These are phyloP conservation scores for Sinhomidia bicolor DNA, from an alignment of 2,888 invertebrate genomes.

Conservation along the genomic window DNA sequence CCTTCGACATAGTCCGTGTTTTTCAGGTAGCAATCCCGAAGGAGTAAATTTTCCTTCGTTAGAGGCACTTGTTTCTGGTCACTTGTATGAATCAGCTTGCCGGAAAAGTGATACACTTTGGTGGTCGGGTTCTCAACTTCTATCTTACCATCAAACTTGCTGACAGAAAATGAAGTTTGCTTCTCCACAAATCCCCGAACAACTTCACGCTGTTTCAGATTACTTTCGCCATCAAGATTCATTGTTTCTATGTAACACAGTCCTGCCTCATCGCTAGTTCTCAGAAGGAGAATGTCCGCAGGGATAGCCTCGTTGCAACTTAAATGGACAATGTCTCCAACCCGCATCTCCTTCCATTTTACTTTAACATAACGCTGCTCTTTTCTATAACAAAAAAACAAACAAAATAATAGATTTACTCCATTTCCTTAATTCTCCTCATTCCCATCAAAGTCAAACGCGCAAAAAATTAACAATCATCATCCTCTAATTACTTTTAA, in stretches of 20 bases:
- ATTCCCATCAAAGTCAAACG: background rate
- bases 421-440: background rate
- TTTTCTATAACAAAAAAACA: conserved; percentile 85
- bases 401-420: background rate
- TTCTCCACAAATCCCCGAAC: conserved; percentile 89
- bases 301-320: conserved; percentile 98
- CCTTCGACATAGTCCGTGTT: conserved; percentile 99
- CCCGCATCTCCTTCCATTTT: conserved; percentile 94
- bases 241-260: conserved; percentile 97
- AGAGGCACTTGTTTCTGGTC: conserved; percentile 86
- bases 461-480: background rate
- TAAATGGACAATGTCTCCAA: conserved; percentile 96
- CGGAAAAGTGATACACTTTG: conserved; percentile 96
- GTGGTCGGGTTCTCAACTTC: conserved; percentile 98
- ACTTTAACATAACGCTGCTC: conserved; percentile 91
- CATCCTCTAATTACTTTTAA: no score
- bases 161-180: conserved; percentile 61
- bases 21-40: conserved; percentile 96
- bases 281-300: conserved; percentile 95
- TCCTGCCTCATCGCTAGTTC: conserved; percentile 93
- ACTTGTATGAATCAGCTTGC: conserved; percentile 88
- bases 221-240: conserved; percentile 98
- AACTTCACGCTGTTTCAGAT: conserved; percentile 95
- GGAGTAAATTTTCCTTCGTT: conserved; percentile 93
- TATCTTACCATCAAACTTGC: conserved; percentile 88